phyloP scores from a whole-genome alignment of 2,888 invertebrate genomes.

The Agrilus mali region DNA sequence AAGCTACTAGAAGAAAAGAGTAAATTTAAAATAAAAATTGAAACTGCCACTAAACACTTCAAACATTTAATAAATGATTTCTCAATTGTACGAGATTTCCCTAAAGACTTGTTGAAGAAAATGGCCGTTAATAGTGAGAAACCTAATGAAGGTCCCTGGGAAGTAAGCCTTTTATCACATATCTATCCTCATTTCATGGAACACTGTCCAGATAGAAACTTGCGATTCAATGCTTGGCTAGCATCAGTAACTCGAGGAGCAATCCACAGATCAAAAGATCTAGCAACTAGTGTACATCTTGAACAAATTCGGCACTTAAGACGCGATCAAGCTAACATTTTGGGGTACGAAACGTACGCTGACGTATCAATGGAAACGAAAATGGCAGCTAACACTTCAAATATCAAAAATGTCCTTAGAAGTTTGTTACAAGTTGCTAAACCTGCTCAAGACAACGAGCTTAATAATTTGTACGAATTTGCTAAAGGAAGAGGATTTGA shows the following conservation, averaged over 20 bases:
- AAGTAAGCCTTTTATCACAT: constrained; percentile 59
- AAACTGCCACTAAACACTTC: constrained; percentile 53
- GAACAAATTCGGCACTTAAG: constrained; percentile 65
- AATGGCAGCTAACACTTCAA: constrained; percentile 73
- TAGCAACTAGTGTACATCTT: constrained; percentile 60
- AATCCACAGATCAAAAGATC: constrained; percentile 44
- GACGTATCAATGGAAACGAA: constrained; percentile 91
- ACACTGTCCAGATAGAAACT: constrained; percentile 65
- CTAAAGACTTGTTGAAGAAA: constrained; percentile 49
- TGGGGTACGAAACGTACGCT: constrained; percentile 69
- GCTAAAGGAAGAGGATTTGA: constrained; percentile 61
- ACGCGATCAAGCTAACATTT: constrained; percentile 54
- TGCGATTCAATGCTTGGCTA: constrained; percentile 79
- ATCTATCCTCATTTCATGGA: constrained; percentile 67
- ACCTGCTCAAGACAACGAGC: constrained; percentile 63
- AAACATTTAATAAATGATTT: constrained; percentile 53
- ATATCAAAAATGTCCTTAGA: constrained; percentile 57
- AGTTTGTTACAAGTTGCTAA: constrained; percentile 54
- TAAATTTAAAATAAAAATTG: constrained; percentile 54
- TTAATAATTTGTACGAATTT: constrained; percentile 58
- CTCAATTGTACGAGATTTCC: constrained; percentile 58
- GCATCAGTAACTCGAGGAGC: constrained; percentile 63
- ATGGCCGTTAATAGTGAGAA: constrained; percentile 51
- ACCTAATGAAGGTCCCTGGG: constrained; percentile 68
- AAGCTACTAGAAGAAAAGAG: constrained; percentile 45